Evolutionary conservation across 2,113 vertebrate genomes (phyloP).

Genomic region (Boleophthalmus pectinirostris): DNA sequence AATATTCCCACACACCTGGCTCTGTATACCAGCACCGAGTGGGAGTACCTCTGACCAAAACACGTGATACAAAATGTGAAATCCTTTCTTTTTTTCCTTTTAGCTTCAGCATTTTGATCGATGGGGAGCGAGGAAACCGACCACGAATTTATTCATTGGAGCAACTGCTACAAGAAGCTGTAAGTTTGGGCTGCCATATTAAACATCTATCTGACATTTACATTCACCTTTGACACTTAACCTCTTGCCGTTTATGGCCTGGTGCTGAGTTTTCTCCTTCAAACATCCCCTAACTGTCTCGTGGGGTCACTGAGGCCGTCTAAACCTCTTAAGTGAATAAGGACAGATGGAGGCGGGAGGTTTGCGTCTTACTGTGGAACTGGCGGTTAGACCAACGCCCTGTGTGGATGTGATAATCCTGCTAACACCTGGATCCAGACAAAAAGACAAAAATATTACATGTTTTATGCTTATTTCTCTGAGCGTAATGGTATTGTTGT

Average conservation of each 20-base stretch:
- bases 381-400: conserved; percentile 32
- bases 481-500: conserved; percentile 15
- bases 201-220: conserved; percentile 24
- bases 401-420: conserved; percentile 47
- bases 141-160: conserved; percentile 92
- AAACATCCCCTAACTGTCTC: conserved; percentile 14
- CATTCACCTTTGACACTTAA: not conserved
- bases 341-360: conserved; percentile 42
- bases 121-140: conserved; percentile 91
- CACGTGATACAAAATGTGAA: conserved; percentile 59
- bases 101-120: conserved; percentile 92
- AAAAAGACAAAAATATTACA: conserved; percentile 25
- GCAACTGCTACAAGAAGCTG: conserved; percentile 94
- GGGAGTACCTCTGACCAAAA: conserved; percentile 61
- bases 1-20: conserved; percentile 23
- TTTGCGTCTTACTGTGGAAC: conserved; percentile 33
- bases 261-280: conserved; percentile 14
- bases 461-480: conserved; percentile 23
- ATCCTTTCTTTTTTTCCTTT: conserved; percentile 40
- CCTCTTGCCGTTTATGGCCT: conserved; percentile 10
- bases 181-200: conserved; percentile 73
- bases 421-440: conserved; percentile 44
- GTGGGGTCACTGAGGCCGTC: conserved; percentile 26
- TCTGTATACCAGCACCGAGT: conserved; percentile 37
- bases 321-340: conserved; percentile 45